These are phyloP conservation scores for Fragum whitleyi DNA, from an alignment of 2,888 invertebrate genomes.

Conservation along the genomic window DNA sequence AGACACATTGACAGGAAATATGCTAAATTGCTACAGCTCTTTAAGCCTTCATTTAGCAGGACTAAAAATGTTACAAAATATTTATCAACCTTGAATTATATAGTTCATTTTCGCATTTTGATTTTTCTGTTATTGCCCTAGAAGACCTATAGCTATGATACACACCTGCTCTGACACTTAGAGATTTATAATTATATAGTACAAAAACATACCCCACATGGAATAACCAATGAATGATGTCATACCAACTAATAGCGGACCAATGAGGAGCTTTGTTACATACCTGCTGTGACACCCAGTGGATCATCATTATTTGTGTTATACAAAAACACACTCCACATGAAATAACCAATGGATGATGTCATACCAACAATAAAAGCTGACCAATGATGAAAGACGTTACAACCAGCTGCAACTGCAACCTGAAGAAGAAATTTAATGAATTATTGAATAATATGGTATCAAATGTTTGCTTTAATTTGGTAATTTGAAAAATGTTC, in stretches of 20 bases:
- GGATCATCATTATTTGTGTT: slow-evolving; percentile 40
- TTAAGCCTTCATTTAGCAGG: too few relatives aligned
- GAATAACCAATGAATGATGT: slow-evolving; percentile 35
- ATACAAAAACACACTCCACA: slow-evolving; percentile 39
- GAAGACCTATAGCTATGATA: background rate
- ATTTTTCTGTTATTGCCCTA: too few relatives aligned
- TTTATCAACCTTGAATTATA: too few relatives aligned
- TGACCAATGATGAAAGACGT: slow-evolving; percentile 37
- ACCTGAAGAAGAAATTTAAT: slow-evolving; percentile 23
- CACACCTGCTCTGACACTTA: slow-evolving; percentile 43
- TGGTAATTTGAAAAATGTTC: too few relatives aligned
- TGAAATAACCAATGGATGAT: slow-evolving; percentile 41
- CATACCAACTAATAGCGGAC: background rate
- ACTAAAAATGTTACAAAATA: too few relatives aligned
- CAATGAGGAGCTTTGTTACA: background rate
- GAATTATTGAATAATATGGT: slow-evolving; percentile 8
- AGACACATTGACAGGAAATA: too few relatives aligned
- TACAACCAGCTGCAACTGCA: slow-evolving; percentile 52
- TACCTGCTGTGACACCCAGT: slow-evolving; percentile 45
- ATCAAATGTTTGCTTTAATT: background rate
- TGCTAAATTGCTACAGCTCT: too few relatives aligned
- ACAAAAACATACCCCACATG: slow-evolving; percentile 38
- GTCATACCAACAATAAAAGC: slow-evolving; percentile 39
- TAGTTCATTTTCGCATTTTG: too few relatives aligned
- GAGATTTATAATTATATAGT: slow-evolving; percentile 38